Percentiles rank a stretch among this genome's conserved stretches.
Evolutionary conservation across 2,797 vertebrate genomes (phyloP).

Genomic region (Epinephelus awoara): DNA sequence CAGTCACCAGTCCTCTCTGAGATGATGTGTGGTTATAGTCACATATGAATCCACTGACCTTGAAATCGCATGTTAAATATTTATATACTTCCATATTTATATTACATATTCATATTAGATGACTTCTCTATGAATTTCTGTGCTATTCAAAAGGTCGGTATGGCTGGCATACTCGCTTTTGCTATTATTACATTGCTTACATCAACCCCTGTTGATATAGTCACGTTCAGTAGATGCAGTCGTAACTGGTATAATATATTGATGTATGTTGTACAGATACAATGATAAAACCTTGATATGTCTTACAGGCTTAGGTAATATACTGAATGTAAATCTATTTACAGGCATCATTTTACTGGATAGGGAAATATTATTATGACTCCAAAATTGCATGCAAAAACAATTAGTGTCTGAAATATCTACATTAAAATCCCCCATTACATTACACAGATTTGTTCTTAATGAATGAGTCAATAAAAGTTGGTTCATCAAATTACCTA

Average conservation of each 20-base stretch:
- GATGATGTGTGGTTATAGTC: too few relatives aligned
- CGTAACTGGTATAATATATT: not conserved
- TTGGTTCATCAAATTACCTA: not conserved
- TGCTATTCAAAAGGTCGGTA: not conserved
- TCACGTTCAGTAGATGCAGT: constrained; percentile 4
- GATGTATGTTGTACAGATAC: not conserved
- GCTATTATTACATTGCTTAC: not conserved
- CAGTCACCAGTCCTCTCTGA: too few relatives aligned
- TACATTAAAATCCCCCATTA: not conserved
- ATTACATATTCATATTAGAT: too few relatives aligned
- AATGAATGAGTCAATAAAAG: not conserved
- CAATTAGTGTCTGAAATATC: not conserved
- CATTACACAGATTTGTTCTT: not conserved
- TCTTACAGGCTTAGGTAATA: not conserved
- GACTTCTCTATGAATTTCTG: not conserved
- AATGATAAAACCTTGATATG: constrained; percentile 8
- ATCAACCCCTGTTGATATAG: not conserved
- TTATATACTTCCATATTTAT: too few relatives aligned
- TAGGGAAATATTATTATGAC: not conserved
- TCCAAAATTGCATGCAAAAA: not conserved
- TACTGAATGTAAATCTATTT: not conserved
- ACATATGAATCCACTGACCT: too few relatives aligned
- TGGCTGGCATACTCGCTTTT: not conserved
- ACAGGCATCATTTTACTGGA: not conserved
- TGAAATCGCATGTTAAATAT: too few relatives aligned